Conservation (phyloP, 2,888 invertebrate genomes). For the Alviniconcha strummeri region DNA sequence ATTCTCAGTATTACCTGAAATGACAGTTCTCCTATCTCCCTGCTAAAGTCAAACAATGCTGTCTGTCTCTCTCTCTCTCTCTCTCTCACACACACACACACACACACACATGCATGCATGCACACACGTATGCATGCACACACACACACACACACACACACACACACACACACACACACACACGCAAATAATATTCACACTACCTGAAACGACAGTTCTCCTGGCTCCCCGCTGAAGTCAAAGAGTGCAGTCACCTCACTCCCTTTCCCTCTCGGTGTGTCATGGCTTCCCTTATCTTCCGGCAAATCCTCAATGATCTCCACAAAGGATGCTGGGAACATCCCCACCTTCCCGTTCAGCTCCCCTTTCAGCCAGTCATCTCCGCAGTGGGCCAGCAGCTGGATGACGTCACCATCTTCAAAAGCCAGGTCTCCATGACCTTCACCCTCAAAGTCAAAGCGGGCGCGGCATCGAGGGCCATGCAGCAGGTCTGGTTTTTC, state of each 20-base stretch:
- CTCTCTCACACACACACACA: too few relatives aligned
- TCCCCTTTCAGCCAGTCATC: constrained; percentile 69
- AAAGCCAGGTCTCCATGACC: constrained; percentile 61
- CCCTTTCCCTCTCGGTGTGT: constrained; percentile 3
- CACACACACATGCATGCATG: too few relatives aligned
- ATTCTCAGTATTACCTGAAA: not conserved
- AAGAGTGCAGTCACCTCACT: constrained; percentile 48
- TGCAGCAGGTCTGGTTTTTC: constrained; percentile 33
- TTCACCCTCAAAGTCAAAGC: constrained; percentile 68
- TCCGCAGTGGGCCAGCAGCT: constrained; percentile 54
- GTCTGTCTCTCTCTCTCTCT: too few relatives aligned
- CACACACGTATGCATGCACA: too few relatives aligned
- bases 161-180: too few relatives aligned
- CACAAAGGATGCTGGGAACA: constrained; percentile 74
- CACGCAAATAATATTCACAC: not conserved
- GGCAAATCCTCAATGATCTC: constrained; percentile 68
- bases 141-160: too few relatives aligned
- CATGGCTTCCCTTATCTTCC: not conserved
- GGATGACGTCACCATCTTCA: constrained; percentile 64
- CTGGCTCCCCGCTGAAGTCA: constrained; percentile 58
- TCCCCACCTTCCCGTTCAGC: constrained; percentile 61
- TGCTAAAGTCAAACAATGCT: not conserved
- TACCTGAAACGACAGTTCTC: constrained; percentile 62
- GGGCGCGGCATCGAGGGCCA: constrained; percentile 66
- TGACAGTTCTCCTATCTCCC: too few relatives aligned